Percentiles rank a stretch among this genome's conserved stretches.
Conservation (phyloP, 2,888 invertebrate genomes). For the Rotaria socialis region DNA sequence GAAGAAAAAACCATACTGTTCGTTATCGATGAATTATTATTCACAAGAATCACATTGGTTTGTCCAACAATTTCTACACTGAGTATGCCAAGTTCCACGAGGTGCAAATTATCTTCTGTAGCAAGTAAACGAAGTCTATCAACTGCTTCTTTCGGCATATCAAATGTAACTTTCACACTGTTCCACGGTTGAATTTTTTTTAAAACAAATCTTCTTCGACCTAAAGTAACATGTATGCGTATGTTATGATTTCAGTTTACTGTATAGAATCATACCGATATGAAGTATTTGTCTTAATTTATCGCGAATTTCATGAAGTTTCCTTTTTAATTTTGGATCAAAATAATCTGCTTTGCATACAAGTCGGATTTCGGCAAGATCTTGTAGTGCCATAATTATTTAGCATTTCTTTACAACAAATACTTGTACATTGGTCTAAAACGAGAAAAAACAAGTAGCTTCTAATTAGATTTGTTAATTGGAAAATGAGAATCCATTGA, state of each 20-base stretch:
- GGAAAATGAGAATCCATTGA: not conserved
- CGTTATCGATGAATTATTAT: not conserved
- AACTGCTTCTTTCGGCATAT: conserved; percentile 91
- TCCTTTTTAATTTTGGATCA: conserved; percentile 78
- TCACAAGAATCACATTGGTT: not conserved
- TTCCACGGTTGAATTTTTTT: conserved; percentile 92
- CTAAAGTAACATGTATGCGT: conserved; percentile 32
- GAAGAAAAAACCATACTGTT: not conserved
- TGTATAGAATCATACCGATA: conserved; percentile 64
- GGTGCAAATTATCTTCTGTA: conserved; percentile 75
- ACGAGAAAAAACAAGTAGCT: not conserved
- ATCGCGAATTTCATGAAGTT: conserved; percentile 73
- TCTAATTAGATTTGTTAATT: not conserved
- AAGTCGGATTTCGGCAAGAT: conserved; percentile 72
- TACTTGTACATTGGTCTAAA: not conserved
- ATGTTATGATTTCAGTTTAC: not conserved
- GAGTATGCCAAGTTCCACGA: conserved; percentile 84
- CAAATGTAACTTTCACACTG: conserved; percentile 92
- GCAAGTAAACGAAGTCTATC: conserved; percentile 82
- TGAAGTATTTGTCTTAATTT: conserved; percentile 74
- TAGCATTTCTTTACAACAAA: not conserved
- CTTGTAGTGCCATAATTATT: conserved; percentile 49
- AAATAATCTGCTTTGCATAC: conserved; percentile 84
- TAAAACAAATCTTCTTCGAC: conserved; percentile 56
- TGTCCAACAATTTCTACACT: conserved; percentile 75